These are phyloP conservation scores for Apus apus DNA, from an alignment of 2,113 vertebrate species.

Conservation along the genomic window DNA sequence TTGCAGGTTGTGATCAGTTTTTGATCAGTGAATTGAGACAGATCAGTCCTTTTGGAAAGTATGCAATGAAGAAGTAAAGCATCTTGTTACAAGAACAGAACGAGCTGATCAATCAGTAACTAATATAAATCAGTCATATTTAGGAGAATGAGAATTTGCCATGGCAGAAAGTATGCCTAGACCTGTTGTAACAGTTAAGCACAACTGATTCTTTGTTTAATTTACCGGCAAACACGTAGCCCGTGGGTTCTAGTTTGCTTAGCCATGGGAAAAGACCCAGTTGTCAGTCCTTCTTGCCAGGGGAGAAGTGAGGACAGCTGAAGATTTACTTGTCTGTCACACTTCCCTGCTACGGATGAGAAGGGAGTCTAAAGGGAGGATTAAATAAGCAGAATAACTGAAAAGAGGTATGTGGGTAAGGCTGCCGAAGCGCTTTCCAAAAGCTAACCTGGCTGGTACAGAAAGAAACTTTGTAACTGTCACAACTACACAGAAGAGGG, in stretches of 20 bases:
- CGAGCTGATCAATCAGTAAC: not conserved
- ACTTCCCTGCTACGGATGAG: not conserved
- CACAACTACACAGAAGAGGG: not conserved
- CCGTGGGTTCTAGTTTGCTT: slow-evolving; percentile 12
- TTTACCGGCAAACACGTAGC: not conserved
- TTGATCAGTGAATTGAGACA: not conserved
- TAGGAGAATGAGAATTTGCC: not conserved
- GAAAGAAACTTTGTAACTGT: not conserved
- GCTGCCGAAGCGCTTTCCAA: not conserved
- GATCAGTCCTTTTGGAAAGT: not conserved
- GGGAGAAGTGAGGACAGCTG: not conserved
- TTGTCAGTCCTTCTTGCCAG: not conserved
- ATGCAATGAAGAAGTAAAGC: not conserved
- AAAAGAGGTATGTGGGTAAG: not conserved
- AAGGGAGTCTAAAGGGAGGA: slow-evolving; percentile 7
- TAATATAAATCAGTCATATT: not conserved
- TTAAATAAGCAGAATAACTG: slow-evolving; percentile 20
- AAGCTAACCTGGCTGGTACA: not conserved
- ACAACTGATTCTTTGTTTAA: not conserved
- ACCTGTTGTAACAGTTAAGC: slow-evolving; percentile 16
- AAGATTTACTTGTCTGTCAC: slow-evolving; percentile 49
- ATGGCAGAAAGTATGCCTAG: not conserved
- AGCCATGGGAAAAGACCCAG: slow-evolving; percentile 13
- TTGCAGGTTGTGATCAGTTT: not conserved
- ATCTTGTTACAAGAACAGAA: not conserved